Evolutionary conservation across 2,888 invertebrate species (phyloP), one percentile per base, ranked within the genome.

Genomic region (Trichopria drosophilae): DNA sequence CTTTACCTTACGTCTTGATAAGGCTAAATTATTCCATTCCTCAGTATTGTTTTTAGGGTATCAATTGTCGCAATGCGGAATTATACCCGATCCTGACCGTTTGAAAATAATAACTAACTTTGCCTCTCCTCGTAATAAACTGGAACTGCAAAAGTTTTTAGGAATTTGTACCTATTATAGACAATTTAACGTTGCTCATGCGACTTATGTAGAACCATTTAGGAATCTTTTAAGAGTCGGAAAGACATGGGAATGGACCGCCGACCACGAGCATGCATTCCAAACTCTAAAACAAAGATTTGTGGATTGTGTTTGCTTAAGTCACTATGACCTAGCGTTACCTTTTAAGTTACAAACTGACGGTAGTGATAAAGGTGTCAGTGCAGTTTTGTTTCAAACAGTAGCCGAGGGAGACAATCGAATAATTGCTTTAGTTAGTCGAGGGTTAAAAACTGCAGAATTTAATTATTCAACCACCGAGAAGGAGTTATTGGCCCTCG

Each of bases 401-500:
- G 43, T 40, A 29, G 9, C 2, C 2, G 22, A 47, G 3, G 40
- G 24, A 2, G 22, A 55, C 1, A 32, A 18, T 0, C 22, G 43
- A 10, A 47, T 60, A 3, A 53, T 65, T 20, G 51, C 57, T 0
- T 58, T 62, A 40, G 58, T 53, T 19, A 65, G 64, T 50, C 53
- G 59, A 20, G 53, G 53, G 9, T 51, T 64, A 3, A 32, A 23
- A 0, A 51, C 41, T 2, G 39, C 57, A 1, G 42, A 49, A 15
- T 4, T 35, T 6, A 32, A 32, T n/a, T 32, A 32, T 32, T 12
- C 32, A 32, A 9, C 60, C 0, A 53, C 63, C 0, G 64, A 67
- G 45, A 64, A 65, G 23, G 63, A 68, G 23, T 47, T 63, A 2
- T 53, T 57, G 9, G 63, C 63, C 0, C 47, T 65, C 2, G 53